phyloP scores from a whole-genome alignment of 2,888 invertebrate genomes.

The Eristalis pertinax region DNA sequence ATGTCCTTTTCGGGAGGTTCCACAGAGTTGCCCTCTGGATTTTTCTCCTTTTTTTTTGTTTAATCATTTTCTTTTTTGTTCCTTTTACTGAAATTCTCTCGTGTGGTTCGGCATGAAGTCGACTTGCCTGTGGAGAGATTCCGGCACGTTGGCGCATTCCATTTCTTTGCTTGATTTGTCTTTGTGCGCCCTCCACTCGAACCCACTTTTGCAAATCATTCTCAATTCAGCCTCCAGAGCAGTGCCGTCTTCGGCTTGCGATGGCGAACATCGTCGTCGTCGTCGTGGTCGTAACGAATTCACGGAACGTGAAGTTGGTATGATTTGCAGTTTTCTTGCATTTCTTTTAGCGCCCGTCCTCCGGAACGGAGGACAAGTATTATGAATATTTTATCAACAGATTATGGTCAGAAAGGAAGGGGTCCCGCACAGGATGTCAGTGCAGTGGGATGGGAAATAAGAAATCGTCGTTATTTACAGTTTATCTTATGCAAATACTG shows the following conservation, averaged over 20 bases:
- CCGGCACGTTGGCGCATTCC: slow-evolving; percentile 40
- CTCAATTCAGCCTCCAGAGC: slow-evolving; percentile 11
- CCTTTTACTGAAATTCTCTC: background rate
- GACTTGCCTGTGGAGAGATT: slow-evolving; percentile 7
- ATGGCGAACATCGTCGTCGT: slow-evolving; percentile 30
- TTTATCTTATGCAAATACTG: background rate
- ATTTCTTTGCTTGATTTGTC: slow-evolving; percentile 25
- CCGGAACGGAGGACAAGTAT: slow-evolving; percentile 26
- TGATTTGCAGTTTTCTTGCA: slow-evolving; percentile 8
- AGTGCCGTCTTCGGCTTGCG: background rate
- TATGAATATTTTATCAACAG: slow-evolving; percentile 63
- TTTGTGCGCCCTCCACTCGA: background rate
- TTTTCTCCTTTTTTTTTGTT: too few relatives aligned
- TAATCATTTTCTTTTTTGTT: slow-evolving; percentile 4
- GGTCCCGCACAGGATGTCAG: background rate
- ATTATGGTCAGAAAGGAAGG: slow-evolving; percentile 29
- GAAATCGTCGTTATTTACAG: background rate
- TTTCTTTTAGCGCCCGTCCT: background rate
- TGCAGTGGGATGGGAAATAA: background rate
- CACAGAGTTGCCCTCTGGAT: background rate
- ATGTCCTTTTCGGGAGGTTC: slow-evolving; percentile 62
- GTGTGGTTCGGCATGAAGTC: slow-evolving; percentile 24
- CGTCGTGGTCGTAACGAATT: slow-evolving; percentile 44
- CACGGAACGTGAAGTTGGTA: slow-evolving; percentile 31
- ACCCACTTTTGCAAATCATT: slow-evolving; percentile 24